Evolutionary conservation across 2,113 vertebrate genomes (phyloP), one percentile per base, ranked within the genome.

Genomic region (Xyrauchen texanus): DNA sequence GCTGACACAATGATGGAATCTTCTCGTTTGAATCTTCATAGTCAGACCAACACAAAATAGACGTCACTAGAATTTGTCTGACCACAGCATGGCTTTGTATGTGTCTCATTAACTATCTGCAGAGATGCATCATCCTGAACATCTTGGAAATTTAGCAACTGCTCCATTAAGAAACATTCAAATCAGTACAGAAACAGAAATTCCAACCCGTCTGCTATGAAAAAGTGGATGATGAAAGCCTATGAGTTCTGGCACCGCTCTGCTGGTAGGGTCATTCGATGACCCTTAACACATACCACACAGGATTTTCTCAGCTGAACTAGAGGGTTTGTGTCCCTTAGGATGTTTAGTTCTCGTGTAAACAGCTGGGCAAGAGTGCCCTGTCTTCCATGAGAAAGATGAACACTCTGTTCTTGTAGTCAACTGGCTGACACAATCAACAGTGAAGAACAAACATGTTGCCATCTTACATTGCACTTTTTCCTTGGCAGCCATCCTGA

Each of bases 371-470:
- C n/a, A n/a, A n/a, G n/a, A n/a, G n/a, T n/a, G n/a, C n/a, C n/a
- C n/a, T 68, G 49, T 60, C 49, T 12, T 45, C 21, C 70, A 46
- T 44, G 4, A 69, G 66, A 68, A 55, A 21, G 45, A 49, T 16
- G 74, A 71, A 68, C 79, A 69, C 62, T 74, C 46, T 79, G 75
- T 86, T 90, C 88, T 80, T 55, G 79, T 81, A 79, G 86, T 69
- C 75, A 11, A 80, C 57, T 42, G 75, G 81, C 83, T 0, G 9
- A 79, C 78, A 72, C 86, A 78, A 53, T 47, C 55, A 68, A 79
- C 86, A 85, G 85, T 86, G 88, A 87, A 82, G 88, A 86, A 82
- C 85, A 87, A 87, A 81, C 74, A 81, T 88, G 78, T 83, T 87
- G 44, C 45, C 5, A 0, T 73, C 55, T 60, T 60, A 47, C n/a